Conservation (phyloP, 2,113 vertebrate genomes). For the Chloebia gouldiae region DNA sequence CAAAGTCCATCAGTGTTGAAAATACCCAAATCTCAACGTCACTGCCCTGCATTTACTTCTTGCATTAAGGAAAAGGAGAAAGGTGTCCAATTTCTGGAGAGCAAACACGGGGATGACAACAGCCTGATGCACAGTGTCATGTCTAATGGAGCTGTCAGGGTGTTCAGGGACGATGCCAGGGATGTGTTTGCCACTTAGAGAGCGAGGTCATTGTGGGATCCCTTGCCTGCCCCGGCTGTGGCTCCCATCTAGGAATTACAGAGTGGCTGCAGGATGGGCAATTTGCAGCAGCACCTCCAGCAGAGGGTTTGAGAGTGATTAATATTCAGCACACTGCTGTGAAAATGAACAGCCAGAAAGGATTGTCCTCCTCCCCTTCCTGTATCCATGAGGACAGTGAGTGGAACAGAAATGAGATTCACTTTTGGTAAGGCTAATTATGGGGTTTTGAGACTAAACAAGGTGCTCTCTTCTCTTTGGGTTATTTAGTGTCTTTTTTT, state of each 20-base stretch:
- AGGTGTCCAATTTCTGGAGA: background rate
- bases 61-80: background rate
- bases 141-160: background rate
- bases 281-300: background rate
- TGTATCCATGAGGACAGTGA: background rate
- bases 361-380: background rate
- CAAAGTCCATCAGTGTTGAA: background rate
- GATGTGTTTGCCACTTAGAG: background rate
- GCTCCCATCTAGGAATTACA: background rate
- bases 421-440: background rate
- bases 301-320: background rate
- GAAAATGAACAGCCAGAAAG: background rate
- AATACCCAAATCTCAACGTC: background rate
- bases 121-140: background rate
- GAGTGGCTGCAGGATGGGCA: background rate
- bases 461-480: background rate
- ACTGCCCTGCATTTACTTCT: fast-evolving
- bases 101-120: background rate
- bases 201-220: background rate
- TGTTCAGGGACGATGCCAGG: background rate
- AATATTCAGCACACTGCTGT: conserved; percentile 28
- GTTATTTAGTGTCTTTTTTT: background rate
- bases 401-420: background rate
- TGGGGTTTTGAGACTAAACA: background rate
- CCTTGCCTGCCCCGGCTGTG: fast-evolving